Base-by-base conservation (phyloP, 2,797 vertebrate genomes). In the Sebastes umbrosus region DNA sequence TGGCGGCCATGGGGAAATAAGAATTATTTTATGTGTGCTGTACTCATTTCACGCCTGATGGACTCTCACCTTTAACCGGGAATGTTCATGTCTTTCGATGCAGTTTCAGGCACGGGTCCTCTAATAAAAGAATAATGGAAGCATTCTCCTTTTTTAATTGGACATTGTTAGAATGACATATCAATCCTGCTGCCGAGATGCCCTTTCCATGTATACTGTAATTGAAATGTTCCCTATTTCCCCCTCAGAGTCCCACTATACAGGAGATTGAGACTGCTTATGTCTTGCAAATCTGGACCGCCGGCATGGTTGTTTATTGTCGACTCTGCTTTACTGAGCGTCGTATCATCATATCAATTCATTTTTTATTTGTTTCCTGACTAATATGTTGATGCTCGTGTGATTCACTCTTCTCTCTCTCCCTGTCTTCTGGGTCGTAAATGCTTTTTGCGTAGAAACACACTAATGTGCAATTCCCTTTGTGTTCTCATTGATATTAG, bases 11-110 rank as follows among this genome's bases (percentile, higher is more conserved):
- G 84, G 93, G 90, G 92, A 94, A 94, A 94, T 93, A 90, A 89
- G 91, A 94, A 92, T 94, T 90, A 93, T 93, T 92, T 95, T 92
- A 95, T 92, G 90, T 93, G 83, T 67, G 87, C 87, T 95, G 93
- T 94, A 94, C 90, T 95, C 95, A 96, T 96, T 96, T 96, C 95
- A 96, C 91, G 94, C 88, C 88, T 95, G 94, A 95, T 75, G 68
- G 94, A 91, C 73, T 90, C 76, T 89, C 93, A 95, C 95, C 94
- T 96, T 95, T 95, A 93, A 93, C 92, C 87, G 71, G 67, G 77
- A 90, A 89, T 69, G 85, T 87, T 84, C 88, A 84, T 80, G 91
- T 92, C 91, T 90, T 73, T 85, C 74, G 54, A 59, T 80, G 90
- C 89, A 27, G 75, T 94, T 90, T 88, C 80, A 66, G 90, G 84